phyloP scores from a whole-genome alignment of 2,113 vertebrate species.

The Pachypanchax playfairii region DNA sequence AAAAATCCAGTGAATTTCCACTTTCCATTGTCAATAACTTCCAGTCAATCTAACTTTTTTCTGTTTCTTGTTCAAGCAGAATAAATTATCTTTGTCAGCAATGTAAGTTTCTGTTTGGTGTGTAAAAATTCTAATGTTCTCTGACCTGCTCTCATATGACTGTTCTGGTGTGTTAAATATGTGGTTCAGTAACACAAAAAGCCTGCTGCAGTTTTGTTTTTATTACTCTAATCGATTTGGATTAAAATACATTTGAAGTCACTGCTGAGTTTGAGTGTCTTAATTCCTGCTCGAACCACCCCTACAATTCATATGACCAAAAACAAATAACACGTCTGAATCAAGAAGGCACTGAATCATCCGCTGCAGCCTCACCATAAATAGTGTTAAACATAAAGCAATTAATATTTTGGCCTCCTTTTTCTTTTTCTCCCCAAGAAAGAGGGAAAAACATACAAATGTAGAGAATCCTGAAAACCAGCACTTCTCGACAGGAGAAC shows the following conservation, averaged over 20 bases:
- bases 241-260: background rate
- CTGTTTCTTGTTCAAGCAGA: too few species aligned
- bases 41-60: too few species aligned
- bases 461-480: background rate
- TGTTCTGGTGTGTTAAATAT: background rate
- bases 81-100: too few species aligned
- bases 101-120: too few species aligned
- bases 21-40: too few species aligned
- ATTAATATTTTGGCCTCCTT: too few species aligned
- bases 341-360: constrained; percentile 35
- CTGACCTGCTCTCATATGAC: background rate
- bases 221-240: constrained; percentile 1
- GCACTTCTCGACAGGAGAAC: background rate
- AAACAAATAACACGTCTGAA: constrained; percentile 22
- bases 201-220: background rate
- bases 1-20: too few species aligned
- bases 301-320: background rate
- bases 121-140: background rate
- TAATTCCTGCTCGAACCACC: constrained; percentile 6
- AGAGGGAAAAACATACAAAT: background rate
- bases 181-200: background rate
- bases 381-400: too few species aligned
- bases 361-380: too few species aligned
- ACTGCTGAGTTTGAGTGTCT: background rate
- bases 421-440: too few species aligned